Evolutionary conservation across 2,888 invertebrate species (phyloP).

Genomic region (Thumatha senex): DNA sequence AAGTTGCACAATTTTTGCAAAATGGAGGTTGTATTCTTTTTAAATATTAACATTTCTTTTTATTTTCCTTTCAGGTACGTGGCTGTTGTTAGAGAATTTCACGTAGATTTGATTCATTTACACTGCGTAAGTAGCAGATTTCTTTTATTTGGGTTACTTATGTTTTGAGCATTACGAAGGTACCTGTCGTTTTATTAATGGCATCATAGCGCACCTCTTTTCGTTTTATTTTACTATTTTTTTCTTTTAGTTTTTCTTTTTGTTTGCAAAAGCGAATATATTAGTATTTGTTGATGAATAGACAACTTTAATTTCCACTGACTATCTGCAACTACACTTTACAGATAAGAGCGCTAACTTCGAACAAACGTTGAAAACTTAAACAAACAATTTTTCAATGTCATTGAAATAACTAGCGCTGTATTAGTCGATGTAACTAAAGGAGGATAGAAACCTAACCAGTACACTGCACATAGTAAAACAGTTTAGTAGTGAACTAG

Average conservation of each 20-base stretch:
- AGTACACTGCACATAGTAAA: not conserved
- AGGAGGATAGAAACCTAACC: not conserved
- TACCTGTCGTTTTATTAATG: constrained; percentile 8
- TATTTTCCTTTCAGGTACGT: constrained; percentile 72
- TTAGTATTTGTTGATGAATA: constrained; percentile 7
- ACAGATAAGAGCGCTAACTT: constrained; percentile 38
- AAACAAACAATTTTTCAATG: constrained; percentile 45
- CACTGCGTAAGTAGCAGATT: constrained; percentile 72
- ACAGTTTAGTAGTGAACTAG: not conserved
- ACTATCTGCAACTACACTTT: constrained; percentile 21
- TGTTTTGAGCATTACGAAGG: constrained; percentile 18
- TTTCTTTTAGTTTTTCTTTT: no score
- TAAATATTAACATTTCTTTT: constrained; percentile 35
- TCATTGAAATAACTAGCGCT: constrained; percentile 21
- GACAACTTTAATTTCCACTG: constrained; percentile 15
- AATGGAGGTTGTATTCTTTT: not conserved
- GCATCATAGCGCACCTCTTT: not conserved
- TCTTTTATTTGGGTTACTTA: constrained; percentile 52
- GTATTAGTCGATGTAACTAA: constrained; percentile 17
- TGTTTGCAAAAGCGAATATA: not conserved
- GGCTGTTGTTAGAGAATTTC: constrained; percentile 66
- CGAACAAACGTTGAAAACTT: constrained; percentile 51
- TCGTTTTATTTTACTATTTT: no score
- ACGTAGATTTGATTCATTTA: constrained; percentile 64
- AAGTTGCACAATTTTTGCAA: no score